These are phyloP conservation scores for Drosophila prostipennis DNA, from an alignment of 2,888 invertebrate species.

Conservation along the genomic window DNA sequence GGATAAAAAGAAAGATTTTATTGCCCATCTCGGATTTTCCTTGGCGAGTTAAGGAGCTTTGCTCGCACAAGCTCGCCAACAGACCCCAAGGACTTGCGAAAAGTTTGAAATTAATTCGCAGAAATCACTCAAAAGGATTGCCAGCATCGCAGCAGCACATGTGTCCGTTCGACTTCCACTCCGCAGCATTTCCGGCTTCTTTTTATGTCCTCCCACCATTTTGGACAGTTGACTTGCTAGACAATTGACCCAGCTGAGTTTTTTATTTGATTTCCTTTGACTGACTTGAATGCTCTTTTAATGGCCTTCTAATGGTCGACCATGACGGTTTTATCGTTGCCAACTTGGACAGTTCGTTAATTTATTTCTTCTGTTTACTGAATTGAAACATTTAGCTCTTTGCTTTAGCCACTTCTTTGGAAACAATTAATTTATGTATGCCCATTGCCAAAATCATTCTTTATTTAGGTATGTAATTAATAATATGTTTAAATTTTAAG, in stretches of 20 bases:
- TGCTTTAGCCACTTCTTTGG: too few species aligned
- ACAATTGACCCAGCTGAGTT: constrained; percentile 52
- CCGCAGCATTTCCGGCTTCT: constrained; percentile 11
- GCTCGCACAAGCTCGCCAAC: constrained; percentile 10
- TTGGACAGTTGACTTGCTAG: constrained; percentile 23
- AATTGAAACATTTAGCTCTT: not conserved
- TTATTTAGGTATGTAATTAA: too few species aligned
- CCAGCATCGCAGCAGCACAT: constrained; percentile 23
- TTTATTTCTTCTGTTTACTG: constrained; percentile 36
- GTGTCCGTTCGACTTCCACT: constrained; percentile 6
- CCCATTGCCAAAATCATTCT: too few species aligned
- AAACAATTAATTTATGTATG: too few species aligned
- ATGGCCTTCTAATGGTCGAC: constrained; percentile 45
- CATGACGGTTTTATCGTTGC: constrained; percentile 47
- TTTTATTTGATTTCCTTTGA: constrained; percentile 44
- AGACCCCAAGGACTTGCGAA: constrained; percentile 35
- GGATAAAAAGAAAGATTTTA: constrained; percentile 14
- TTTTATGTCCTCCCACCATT: constrained; percentile 10
- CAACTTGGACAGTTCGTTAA: constrained; percentile 51
- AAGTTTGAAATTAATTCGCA: constrained; percentile 41
- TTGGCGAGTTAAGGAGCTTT: constrained; percentile 16
- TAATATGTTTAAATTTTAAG: too few species aligned
- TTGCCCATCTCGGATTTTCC: constrained; percentile 18
- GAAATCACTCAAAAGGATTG: constrained; percentile 52
- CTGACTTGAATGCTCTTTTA: constrained; percentile 26